Evolutionary conservation across 2,888 invertebrate genomes (phyloP).

Genomic region (Spodoptera littoralis): DNA sequence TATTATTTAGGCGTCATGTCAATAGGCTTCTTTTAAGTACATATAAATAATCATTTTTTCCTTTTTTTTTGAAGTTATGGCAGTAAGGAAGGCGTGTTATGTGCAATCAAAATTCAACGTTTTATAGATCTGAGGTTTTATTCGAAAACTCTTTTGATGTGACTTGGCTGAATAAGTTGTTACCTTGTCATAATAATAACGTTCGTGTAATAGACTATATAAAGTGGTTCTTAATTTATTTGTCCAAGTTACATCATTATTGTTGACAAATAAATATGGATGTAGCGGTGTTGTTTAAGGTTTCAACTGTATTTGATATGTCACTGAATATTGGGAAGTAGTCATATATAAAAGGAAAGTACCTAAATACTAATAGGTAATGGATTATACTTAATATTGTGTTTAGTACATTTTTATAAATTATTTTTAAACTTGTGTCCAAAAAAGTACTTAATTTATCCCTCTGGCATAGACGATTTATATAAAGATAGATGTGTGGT

Average conservation of each 20-base stretch:
- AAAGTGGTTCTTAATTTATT: slow-evolving; percentile 14
- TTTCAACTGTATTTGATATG: slow-evolving; percentile 38
- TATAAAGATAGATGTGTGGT: slow-evolving; percentile 4
- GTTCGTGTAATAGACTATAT: slow-evolving; percentile 14
- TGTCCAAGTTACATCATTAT: slow-evolving; percentile 30
- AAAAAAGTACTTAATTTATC: slow-evolving; percentile 29
- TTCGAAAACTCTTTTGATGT: slow-evolving; percentile 21
- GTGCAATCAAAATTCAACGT: slow-evolving; percentile 77
- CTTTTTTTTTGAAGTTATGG: slow-evolving; percentile 60
- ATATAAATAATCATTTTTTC: slow-evolving; percentile 52
- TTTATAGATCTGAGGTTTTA: slow-evolving; percentile 64
- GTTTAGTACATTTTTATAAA: no score
- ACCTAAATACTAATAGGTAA: no score
- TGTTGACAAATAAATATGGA: slow-evolving; percentile 26
- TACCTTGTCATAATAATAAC: neutral
- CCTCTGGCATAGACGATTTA: neutral
- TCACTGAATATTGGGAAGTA: slow-evolving; percentile 5
- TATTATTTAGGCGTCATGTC: slow-evolving; percentile 48
- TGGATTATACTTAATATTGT: no score
- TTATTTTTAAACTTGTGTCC: neutral
- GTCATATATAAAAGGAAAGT: no score
- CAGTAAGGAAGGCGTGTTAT: slow-evolving; percentile 58
- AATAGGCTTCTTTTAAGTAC: slow-evolving; percentile 58
- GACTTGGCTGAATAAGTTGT: slow-evolving; percentile 19
- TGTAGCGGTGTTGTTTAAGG: slow-evolving; percentile 45